These are phyloP conservation scores for Sebastes hopkinsi DNA, from an alignment of 2,797 vertebrate species.

Conservation along the genomic window DNA sequence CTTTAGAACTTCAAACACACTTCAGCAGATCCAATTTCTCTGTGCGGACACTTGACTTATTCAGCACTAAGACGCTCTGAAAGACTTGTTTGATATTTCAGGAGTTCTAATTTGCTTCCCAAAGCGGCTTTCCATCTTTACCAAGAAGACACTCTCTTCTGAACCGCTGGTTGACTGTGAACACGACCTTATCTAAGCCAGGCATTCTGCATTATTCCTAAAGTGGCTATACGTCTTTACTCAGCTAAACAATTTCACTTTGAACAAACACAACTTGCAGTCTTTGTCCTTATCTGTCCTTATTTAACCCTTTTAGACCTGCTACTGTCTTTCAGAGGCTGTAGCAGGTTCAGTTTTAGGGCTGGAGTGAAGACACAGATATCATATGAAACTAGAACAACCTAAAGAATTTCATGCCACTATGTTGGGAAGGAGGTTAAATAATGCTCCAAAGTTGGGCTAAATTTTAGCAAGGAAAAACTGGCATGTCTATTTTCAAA, in stretches of 20 bases:
- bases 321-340: no score
- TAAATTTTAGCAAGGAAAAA: no score
- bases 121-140: slow-evolving; percentile 49
- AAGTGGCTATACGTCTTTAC: not conserved
- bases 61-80: slow-evolving; percentile 35
- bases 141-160: not conserved
- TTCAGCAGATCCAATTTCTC: slow-evolving; percentile 41
- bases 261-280: not conserved
- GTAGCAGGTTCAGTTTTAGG: no score
- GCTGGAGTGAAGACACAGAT: no score
- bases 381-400: no score
- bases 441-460: no score
- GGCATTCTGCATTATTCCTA: not conserved
- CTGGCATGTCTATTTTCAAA: no score
- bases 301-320: not conserved
- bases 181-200: not conserved
- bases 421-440: no score
- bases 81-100: slow-evolving; percentile 53
- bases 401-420: no score
- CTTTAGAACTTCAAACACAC: slow-evolving; percentile 47
- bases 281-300: not conserved
- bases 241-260: not conserved
- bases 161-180: not conserved
- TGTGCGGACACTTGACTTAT: slow-evolving; percentile 23
- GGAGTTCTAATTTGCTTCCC: slow-evolving; percentile 45